Base-by-base conservation (phyloP, 2,113 vertebrate species). In the Scalopus aquaticus region DNA sequence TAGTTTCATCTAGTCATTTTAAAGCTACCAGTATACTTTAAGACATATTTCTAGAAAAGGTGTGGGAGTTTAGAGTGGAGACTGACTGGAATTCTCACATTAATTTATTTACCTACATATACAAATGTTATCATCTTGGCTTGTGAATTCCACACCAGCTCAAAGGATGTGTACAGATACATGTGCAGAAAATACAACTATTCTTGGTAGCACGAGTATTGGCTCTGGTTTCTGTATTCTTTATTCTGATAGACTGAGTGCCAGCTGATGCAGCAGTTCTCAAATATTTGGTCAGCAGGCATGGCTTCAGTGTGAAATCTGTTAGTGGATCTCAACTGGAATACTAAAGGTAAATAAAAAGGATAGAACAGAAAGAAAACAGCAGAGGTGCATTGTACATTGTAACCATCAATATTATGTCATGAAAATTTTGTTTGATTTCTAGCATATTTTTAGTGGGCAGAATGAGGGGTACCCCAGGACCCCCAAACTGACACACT, bases 301-400 rank as follows among this genome's bases (percentile, higher is more conserved):
- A 64, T 37, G 58, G 26, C 37, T 44, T 81, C 30, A 10, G n/a
- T 77, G 26, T 74, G 67, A 92, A 81, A 92, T 88, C 20, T 79
- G 24, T 64, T 77, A 84, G 62, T 58, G 37, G 22, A 62, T 73
- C 20, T 44, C 35, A 91, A 56, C 39, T 79, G 73, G 49, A 88
- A 70, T 93, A 60, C 65, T 79, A 82, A 70, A 88, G 83, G 65
- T 58, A 88, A 84, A 79, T 39, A 84, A 86, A 58, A 49, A 88
- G 22, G 62, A 76, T 17, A 62, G 26, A 83, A 32, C 1, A 51
- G 44, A 64, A 44, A 76, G 24, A 28, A 72, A 83, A 54, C 73
- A 51, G 12, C 56, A 88, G 46, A 76, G 22, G 22, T 39, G 3
- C 1, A 35, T 44, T 88, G 22, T 10, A 49, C 26, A 39, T 44